phyloP scores from a whole-genome alignment of 2,888 invertebrate genomes.

The Selenia dentaria region DNA sequence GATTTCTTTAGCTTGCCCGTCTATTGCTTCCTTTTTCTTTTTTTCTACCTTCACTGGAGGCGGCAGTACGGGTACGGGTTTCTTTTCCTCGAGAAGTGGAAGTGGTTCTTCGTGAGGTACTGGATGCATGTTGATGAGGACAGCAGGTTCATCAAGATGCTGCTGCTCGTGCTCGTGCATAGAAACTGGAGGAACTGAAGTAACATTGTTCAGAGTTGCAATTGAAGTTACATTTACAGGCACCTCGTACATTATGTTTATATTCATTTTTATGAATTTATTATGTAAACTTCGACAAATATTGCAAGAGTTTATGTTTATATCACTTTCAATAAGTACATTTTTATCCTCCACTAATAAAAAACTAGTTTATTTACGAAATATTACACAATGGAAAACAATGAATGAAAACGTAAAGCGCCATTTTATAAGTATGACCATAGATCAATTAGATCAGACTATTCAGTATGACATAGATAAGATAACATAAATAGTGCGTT shows the following conservation, averaged over 20 bases:
- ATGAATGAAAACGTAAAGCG: constrained; percentile 23
- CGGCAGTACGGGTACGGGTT: neutral
- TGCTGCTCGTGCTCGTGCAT: constrained; percentile 36
- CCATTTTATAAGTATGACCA: constrained; percentile 24
- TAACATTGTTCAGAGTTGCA: constrained; percentile 2
- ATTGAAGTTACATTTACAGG: constrained; percentile 21
- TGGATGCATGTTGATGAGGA: constrained; percentile 43
- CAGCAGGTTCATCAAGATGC: constrained; percentile 33
- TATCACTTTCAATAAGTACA: neutral
- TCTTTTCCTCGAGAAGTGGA: constrained; percentile 44
- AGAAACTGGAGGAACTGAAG: constrained; percentile 29
- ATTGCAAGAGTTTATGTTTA: neutral
- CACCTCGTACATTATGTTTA: constrained; percentile 51
- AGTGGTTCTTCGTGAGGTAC: constrained; percentile 30
- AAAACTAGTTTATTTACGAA: constrained; percentile 33
- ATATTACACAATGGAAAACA: constrained; percentile 30
- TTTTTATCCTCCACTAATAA: constrained; percentile 9
- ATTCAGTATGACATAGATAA: too few relatives aligned
- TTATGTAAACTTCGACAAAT: constrained; percentile 9
- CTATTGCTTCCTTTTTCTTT: constrained; percentile 77
- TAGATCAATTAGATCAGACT: neutral
- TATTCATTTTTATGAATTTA: constrained; percentile 44
- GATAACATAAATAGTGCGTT: too few relatives aligned
- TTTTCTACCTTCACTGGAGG: constrained; percentile 53
- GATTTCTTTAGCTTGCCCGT: constrained; percentile 74